Conservation (phyloP, 2,888 invertebrate species). For the Tetropium fuscum region DNA sequence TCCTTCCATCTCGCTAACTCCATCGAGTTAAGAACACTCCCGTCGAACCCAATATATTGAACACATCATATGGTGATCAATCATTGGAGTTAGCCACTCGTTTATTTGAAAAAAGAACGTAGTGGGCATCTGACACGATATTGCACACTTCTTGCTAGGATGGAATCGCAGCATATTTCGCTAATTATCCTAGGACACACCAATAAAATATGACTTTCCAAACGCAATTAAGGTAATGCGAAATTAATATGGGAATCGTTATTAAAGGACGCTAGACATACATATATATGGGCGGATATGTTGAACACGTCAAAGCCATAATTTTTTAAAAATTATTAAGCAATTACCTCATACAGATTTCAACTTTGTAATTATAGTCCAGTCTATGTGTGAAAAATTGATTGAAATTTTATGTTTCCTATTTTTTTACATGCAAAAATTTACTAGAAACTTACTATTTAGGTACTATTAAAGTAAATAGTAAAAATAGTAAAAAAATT, state of each 20-base stretch:
- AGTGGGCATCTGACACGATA: conserved; percentile 15
- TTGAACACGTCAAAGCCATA: too few species aligned
- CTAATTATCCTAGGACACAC: conserved; percentile 18
- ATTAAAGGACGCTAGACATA: too few species aligned
- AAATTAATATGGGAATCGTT: background rate
- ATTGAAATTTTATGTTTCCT: too few species aligned
- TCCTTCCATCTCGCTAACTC: background rate
- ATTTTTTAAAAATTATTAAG: too few species aligned
- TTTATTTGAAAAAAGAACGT: conserved; percentile 29
- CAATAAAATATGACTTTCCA: conserved; percentile 18
- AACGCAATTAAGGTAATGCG: conserved; percentile 10
- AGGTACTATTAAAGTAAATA: too few species aligned
- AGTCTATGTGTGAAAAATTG: too few species aligned
- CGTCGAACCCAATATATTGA: conserved; percentile 11
- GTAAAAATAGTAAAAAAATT: too few species aligned
- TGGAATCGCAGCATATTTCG: conserved; percentile 18
- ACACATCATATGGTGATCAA: conserved; percentile 22
- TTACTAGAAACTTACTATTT: too few species aligned
- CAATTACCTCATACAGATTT: too few species aligned
- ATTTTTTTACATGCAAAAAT: too few species aligned
- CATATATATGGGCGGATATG: too few species aligned
- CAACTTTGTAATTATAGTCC: too few species aligned
- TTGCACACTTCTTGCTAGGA: conserved; percentile 21
- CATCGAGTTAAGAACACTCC: background rate
- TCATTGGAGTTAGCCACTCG: conserved; percentile 21